A percentile compares a stretch with the other conserved stretches of the same genome.
Conservation (phyloP, 2,888 invertebrate species). For the Synanthedon andrenaeformis region DNA sequence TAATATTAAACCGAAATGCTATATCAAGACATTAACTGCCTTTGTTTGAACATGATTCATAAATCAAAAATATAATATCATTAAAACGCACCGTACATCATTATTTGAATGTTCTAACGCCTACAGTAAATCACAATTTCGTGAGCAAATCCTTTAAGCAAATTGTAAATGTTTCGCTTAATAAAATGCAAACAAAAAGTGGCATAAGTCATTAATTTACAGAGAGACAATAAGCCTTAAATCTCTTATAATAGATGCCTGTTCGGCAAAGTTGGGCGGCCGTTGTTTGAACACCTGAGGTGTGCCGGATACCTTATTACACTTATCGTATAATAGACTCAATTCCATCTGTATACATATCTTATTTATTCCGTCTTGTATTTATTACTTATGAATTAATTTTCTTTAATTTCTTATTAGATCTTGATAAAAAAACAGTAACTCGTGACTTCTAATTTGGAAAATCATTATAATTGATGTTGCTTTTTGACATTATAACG, state of each 20-base stretch:
- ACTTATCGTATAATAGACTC: background rate
- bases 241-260: slow-evolving; percentile 39
- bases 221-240: slow-evolving; percentile 38
- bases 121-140: slow-evolving; percentile 6
- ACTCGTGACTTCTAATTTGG: too few relatives aligned
- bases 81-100: slow-evolving; percentile 1
- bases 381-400: too few relatives aligned
- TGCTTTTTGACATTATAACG: too few relatives aligned
- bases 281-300: slow-evolving; percentile 32
- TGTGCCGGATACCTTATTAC: slow-evolving; percentile 1
- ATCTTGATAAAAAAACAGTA: too few relatives aligned
- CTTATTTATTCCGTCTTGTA: background rate
- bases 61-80: background rate
- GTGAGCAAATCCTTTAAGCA: slow-evolving; percentile 17
- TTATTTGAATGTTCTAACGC: slow-evolving; percentile 3
- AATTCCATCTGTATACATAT: background rate
- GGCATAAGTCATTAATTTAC: slow-evolving; percentile 41
- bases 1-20: too few relatives aligned
- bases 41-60: background rate
- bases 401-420: too few relatives aligned
- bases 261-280: slow-evolving; percentile 28
- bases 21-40: too few relatives aligned
- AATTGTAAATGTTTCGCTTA: slow-evolving; percentile 31
- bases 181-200: slow-evolving; percentile 43
- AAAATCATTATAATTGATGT: too few relatives aligned